phyloP scores from a whole-genome alignment of 2,113 vertebrate genomes.

The Struthidea cinerea region DNA sequence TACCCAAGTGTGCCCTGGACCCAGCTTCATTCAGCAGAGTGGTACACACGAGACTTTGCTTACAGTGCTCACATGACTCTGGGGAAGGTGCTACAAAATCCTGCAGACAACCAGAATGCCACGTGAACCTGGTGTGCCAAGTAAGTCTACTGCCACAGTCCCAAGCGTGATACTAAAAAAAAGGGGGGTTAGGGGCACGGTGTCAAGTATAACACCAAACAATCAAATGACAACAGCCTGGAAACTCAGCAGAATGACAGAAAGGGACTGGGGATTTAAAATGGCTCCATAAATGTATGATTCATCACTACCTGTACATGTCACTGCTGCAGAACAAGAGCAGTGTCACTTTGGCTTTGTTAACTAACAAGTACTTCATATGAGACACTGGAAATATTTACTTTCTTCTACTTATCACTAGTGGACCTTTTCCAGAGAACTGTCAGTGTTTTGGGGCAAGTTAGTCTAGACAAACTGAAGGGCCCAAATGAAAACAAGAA shows the following conservation, averaged over 20 bases:
- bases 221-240: not conserved
- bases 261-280: not conserved
- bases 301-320: not conserved
- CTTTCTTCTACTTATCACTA: not conserved
- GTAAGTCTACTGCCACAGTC: not conserved
- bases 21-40: not conserved
- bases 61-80: not conserved
- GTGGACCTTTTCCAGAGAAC: not conserved
- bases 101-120: not conserved
- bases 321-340: not conserved
- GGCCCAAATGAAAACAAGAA: not conserved
- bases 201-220: not conserved
- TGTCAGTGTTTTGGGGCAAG: not conserved
- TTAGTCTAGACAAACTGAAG: not conserved
- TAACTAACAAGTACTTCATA: not conserved
- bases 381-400: not conserved
- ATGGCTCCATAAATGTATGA: not conserved
- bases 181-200: rapidly evolving
- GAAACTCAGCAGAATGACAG: not conserved
- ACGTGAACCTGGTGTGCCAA: rapidly evolving
- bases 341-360: not conserved
- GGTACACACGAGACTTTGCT: not conserved
- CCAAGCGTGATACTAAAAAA: not conserved
- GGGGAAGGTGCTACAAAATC: not conserved
- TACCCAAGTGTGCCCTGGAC: not conserved